These are phyloP conservation scores for Colletes collaris DNA, from an alignment of 2,888 invertebrate species.

Conservation along the genomic window DNA sequence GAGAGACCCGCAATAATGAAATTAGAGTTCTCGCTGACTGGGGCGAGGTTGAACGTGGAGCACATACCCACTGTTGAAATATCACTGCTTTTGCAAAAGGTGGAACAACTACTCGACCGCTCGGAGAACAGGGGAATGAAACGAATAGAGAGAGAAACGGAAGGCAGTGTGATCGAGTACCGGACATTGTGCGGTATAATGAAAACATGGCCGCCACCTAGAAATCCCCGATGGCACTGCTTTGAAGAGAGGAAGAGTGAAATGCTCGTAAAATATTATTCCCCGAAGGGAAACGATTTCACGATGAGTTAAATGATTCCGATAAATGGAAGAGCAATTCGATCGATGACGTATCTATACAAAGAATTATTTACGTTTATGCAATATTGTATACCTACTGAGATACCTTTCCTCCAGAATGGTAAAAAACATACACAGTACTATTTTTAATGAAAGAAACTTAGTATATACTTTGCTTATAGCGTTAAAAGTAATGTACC, in stretches of 20 bases:
- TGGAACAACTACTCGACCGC: slow-evolving; percentile 67
- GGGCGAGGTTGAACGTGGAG: slow-evolving; percentile 66
- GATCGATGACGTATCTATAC: not conserved
- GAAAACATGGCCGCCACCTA: slow-evolving; percentile 81
- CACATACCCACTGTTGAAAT: slow-evolving; percentile 72
- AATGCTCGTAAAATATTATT: slow-evolving; percentile 35
- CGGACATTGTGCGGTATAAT: slow-evolving; percentile 79
- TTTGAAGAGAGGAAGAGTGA: slow-evolving; percentile 46
- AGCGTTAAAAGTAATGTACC: too few relatives aligned
- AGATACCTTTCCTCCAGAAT: too few relatives aligned
- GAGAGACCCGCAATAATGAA: slow-evolving; percentile 73
- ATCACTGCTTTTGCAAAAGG: slow-evolving; percentile 77
- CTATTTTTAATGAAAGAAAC: too few relatives aligned
- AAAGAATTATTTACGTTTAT: not conserved
- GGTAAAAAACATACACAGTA: too few relatives aligned
- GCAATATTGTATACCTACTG: not conserved
- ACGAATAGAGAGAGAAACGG: slow-evolving; percentile 60
- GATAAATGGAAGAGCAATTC: not conserved
- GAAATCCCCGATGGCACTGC: slow-evolving; percentile 68
- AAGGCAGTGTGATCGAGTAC: slow-evolving; percentile 77
- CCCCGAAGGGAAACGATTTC: slow-evolving; percentile 12
- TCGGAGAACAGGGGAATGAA: slow-evolving; percentile 44
- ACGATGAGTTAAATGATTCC: not conserved
- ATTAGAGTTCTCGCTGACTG: slow-evolving; percentile 75
- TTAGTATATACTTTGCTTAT: too few relatives aligned